phyloP scores from a whole-genome alignment of 2,797 vertebrate species.

The Prunella strophiata region DNA sequence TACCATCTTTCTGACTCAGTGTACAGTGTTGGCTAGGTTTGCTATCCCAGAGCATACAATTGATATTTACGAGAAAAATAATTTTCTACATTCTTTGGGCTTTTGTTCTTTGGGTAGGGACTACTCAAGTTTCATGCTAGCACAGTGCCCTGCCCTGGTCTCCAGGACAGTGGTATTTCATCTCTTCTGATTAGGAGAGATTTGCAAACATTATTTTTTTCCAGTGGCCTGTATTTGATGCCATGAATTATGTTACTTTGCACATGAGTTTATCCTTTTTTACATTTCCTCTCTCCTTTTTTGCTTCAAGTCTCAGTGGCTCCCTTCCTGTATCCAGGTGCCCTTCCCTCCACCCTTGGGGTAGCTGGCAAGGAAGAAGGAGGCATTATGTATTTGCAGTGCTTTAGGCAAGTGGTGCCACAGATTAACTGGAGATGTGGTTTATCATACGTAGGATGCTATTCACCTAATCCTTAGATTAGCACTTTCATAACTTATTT shows the following conservation, averaged over 20 bases:
- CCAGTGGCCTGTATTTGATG: background rate
- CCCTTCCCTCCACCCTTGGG: background rate
- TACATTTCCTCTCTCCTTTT: background rate
- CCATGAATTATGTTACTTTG: background rate
- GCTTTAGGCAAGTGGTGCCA: background rate
- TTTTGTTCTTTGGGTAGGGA: background rate
- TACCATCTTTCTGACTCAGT: conserved; percentile 19
- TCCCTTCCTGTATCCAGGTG: background rate
- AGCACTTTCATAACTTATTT: background rate
- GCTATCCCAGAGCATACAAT: background rate
- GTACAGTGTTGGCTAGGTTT: background rate
- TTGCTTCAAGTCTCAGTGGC: background rate
- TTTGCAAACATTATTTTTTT: background rate
- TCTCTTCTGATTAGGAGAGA: background rate
- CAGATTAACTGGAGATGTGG: background rate
- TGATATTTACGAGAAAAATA: background rate
- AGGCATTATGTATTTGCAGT: background rate
- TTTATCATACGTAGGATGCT: background rate
- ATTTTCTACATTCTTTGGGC: background rate
- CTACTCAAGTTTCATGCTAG: background rate
- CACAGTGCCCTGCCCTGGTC: background rate
- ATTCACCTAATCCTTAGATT: background rate
- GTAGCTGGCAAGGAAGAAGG: background rate
- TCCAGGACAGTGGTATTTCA: background rate
- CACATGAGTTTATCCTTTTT: background rate